Percentiles rank a stretch among this genome's conserved stretches.
phyloP scores from a whole-genome alignment of 2,797 vertebrate genomes.

The Lithobates pipiens region DNA sequence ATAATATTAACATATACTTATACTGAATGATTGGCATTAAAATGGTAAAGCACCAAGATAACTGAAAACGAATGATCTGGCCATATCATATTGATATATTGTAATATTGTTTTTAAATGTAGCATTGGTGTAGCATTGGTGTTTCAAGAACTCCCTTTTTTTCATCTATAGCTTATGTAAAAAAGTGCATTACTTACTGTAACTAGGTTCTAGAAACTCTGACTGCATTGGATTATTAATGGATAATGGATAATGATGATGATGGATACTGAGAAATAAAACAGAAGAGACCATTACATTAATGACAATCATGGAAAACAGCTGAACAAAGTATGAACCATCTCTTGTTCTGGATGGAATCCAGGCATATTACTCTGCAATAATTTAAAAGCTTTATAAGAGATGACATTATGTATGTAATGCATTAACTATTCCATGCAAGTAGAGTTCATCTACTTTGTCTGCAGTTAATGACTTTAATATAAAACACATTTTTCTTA shows the following conservation, averaged over 20 bases:
- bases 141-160: neutral
- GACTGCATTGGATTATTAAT: neutral
- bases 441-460: neutral
- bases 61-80: too few species aligned
- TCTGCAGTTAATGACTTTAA: neutral
- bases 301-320: constrained; percentile 53
- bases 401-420: constrained; percentile 6
- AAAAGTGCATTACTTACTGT: neutral
- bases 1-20: neutral
- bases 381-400: constrained; percentile 35
- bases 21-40: neutral
- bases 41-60: neutral
- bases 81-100: too few species aligned
- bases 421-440: constrained; percentile 32
- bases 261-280: constrained; percentile 36
- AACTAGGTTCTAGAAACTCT: neutral
- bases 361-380: constrained; percentile 26
- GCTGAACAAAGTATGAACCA: constrained; percentile 40
- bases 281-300: constrained; percentile 37
- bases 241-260: neutral
- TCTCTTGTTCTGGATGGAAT: constrained; percentile 25
- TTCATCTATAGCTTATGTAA: neutral
- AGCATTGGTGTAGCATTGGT: neutral
- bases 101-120: too few species aligned
- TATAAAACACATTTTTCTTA: neutral